These are phyloP conservation scores for Gymnobelideus leadbeateri DNA, from an alignment of 2,113 vertebrate species.

Conservation along the genomic window DNA sequence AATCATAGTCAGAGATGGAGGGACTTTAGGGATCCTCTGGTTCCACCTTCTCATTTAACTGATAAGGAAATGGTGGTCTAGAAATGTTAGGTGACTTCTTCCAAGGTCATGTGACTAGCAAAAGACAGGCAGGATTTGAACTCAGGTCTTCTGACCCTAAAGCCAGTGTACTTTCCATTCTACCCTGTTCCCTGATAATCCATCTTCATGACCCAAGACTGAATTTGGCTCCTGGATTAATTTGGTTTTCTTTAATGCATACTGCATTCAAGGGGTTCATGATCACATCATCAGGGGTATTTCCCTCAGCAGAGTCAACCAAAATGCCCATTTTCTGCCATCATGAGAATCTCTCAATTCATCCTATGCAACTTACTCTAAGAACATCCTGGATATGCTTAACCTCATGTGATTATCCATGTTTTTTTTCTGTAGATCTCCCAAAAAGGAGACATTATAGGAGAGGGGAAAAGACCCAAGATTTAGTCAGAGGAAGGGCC, in stretches of 20 bases:
- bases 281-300: not conserved
- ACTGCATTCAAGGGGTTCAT: not conserved
- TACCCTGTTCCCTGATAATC: not conserved
- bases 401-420: no score
- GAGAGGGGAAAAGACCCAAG: no score
- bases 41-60: not conserved
- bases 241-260: not conserved
- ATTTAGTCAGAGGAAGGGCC: no score
- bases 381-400: not conserved
- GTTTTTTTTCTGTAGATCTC: no score
- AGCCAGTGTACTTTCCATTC: no score
- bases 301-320: not conserved
- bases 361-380: not conserved
- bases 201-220: not conserved
- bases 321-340: not conserved
- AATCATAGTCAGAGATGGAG: not conserved
- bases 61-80: no score
- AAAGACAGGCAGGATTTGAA: no score
- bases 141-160: no score
- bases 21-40: not conserved
- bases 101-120: no score
- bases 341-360: not conserved
- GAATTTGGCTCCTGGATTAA: not conserved
- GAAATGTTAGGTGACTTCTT: no score
- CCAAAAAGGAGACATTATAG: no score